Base-by-base conservation (phyloP, 2,797 vertebrate species). In the Oryzias sinensis region DNA sequence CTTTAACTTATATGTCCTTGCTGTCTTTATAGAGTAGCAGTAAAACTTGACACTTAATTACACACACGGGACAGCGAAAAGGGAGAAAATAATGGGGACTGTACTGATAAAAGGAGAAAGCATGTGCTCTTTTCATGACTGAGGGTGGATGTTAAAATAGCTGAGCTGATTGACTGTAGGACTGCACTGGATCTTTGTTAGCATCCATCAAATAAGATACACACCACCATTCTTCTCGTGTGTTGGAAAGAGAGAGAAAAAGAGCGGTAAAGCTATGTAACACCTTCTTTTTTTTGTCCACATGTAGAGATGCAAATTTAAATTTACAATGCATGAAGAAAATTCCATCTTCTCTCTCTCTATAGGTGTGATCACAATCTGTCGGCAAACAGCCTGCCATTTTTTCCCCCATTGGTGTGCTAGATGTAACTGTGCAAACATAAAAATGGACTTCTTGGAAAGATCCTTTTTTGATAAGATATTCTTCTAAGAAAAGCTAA, bases 41-140 rank as follows among this genome's bases (percentile, higher is more conserved):
- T 70, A 79, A 76, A 74, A 82, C 72, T 55, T 87, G 65, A 77
- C 82, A 83, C 87, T 87, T 81, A 79, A 82, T 79, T 72, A 68
- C 52, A 56, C 53, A 56, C 53, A 44, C 42, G 61, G 59, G 64
- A 65, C 25, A 49, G 47, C 56, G 49, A 72, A 56, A 9, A 37
- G 18, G 48, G 45, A 33, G 24, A 52, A 29, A 53, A 44, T 49
- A 65, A 64, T 42, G 59, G 43, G 37, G 14, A 25, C 33, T 37
- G 41, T 46, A 13, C 17, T 46, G 44, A 46, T 46, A 20, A 46
- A 46, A 46, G 18, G 18, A 22, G 44, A n/a, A 46, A 13, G n/a
- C 44, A 22, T 13, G 18, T 14, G 44, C 18, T 46, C n/a, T 20
- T 46, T 45, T 17, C 52, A 37, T 40, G 62, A 33, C 60, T 70